These are phyloP conservation scores for Apostichopus leukothele DNA, from an alignment of 53 echinoderm and acorn worm genomes.

Conservation along the genomic window DNA sequence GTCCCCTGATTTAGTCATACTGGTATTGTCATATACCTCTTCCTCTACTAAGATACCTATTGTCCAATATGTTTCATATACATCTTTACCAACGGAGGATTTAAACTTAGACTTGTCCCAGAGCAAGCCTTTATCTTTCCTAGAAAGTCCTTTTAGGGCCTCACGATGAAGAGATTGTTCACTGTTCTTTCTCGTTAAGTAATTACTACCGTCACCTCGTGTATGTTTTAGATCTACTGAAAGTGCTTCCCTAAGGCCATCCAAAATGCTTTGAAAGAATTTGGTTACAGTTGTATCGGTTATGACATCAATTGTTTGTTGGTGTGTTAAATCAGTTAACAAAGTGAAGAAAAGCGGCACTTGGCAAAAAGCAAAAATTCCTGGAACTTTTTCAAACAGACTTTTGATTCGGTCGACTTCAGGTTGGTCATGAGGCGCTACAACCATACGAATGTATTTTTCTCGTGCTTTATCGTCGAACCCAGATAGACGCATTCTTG, in stretches of 20 bases:
- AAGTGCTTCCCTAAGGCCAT: not conserved
- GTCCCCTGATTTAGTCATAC: not conserved
- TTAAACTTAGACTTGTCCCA: not conserved
- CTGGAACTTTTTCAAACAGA: not conserved
- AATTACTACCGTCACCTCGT: not conserved
- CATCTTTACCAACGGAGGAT: not conserved
- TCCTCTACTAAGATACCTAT: constrained; percentile 29
- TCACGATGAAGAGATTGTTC: constrained; percentile 5
- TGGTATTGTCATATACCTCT: constrained; percentile 1
- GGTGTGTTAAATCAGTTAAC: not conserved
- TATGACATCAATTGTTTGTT: not conserved
- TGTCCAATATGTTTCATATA: not conserved
- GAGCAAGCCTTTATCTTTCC: not conserved
- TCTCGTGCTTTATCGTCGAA: not conserved
- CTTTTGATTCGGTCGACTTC: not conserved
- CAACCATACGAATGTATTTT: not conserved
- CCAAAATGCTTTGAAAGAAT: not conserved
- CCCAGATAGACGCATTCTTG: not conserved
- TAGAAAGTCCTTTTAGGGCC: not conserved
- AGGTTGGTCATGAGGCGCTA: not conserved
- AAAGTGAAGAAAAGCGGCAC: constrained; percentile 16
- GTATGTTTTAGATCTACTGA: not conserved
- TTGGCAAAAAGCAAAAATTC: constrained; percentile 21
- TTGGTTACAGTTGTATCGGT: not conserved
- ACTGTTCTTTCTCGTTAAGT: not conserved